phyloP scores from a whole-genome alignment of 2,113 vertebrate species.

The Bubalus kerabau region DNA sequence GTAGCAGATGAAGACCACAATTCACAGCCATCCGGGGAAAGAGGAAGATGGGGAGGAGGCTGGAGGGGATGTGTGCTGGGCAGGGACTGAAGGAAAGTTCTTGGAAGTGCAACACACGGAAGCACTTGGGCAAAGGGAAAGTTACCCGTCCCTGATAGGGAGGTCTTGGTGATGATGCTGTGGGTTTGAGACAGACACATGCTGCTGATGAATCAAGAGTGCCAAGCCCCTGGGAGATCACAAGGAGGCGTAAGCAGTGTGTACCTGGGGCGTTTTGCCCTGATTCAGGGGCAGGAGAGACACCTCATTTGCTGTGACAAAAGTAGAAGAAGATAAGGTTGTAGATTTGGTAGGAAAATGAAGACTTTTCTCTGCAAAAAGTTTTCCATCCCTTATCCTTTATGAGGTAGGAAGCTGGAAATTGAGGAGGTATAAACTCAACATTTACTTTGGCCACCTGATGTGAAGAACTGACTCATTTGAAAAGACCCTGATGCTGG shows the following conservation, averaged over 20 bases:
- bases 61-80: neutral
- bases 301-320: neutral
- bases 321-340: neutral
- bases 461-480: accelerated
- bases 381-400: neutral
- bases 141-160: neutral
- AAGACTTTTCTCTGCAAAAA: neutral
- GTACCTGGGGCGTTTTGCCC: neutral
- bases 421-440: neutral
- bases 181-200: neutral
- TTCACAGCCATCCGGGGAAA: neutral
- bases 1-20: neutral
- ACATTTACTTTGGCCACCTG: neutral
- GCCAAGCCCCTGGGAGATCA: neutral
- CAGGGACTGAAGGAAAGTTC: neutral
- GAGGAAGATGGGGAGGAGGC: neutral
- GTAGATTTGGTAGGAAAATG: neutral
- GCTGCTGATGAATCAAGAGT: neutral
- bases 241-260: neutral
- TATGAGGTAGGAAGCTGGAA: neutral
- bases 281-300: neutral
- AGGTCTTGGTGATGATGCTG: neutral
- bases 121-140: neutral
- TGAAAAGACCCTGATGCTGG: neutral
- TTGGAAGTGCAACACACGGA: neutral